These are phyloP conservation scores for Julus scanicus DNA, from an alignment of 2,888 invertebrate species.

Conservation along the genomic window DNA sequence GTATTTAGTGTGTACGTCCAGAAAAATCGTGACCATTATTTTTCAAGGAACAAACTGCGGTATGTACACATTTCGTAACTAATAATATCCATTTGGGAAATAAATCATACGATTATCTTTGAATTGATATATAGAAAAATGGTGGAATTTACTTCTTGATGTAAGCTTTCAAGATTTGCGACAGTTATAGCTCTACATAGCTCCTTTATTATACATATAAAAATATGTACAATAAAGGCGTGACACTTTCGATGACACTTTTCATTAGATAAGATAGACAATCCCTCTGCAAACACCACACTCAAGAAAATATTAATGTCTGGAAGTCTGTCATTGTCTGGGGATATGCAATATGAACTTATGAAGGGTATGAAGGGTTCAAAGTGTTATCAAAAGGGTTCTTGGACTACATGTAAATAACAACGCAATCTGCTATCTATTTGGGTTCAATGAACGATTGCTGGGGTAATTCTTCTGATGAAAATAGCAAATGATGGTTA, in stretches of 20 bases:
- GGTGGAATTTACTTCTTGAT: background rate
- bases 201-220: background rate
- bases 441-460: background rate
- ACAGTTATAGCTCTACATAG: background rate
- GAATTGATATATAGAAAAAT: background rate
- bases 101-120: background rate
- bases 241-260: background rate
- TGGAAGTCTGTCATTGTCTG: background rate
- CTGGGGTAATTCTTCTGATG: background rate
- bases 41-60: no score
- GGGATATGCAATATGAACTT: background rate
- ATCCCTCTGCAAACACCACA: background rate
- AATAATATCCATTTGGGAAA: background rate
- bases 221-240: background rate
- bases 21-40: no score
- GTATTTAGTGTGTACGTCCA: no score
- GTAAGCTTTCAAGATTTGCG: background rate
- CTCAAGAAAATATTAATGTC: background rate
- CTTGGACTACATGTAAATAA: constrained; percentile 16
- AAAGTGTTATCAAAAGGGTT: constrained; percentile 28
- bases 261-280: background rate
- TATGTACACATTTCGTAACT: no score
- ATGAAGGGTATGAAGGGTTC: background rate
- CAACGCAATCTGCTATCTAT: background rate
- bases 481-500: background rate